These are phyloP conservation scores for Sisyra terminalis DNA, from an alignment of 2,888 invertebrate species.

Conservation along the genomic window DNA sequence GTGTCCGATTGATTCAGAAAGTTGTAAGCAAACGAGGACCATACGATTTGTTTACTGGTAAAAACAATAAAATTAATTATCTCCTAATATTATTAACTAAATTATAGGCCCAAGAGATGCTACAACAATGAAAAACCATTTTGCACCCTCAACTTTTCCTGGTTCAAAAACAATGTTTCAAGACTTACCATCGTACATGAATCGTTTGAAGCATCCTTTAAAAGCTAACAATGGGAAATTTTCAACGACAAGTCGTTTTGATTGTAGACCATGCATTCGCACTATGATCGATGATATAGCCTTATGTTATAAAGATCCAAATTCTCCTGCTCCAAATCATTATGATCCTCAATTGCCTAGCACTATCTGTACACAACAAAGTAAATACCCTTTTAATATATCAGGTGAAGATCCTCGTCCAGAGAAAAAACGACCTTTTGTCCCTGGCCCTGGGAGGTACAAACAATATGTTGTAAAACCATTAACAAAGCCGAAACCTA, in stretches of 20 bases:
- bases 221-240: slow-evolving; percentile 20
- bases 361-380: too few species aligned
- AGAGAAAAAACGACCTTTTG: too few species aligned
- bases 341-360: slow-evolving; percentile 18
- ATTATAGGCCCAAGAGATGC: slow-evolving; percentile 32
- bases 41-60: slow-evolving; percentile 29
- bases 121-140: slow-evolving; percentile 35
- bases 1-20: slow-evolving; percentile 12
- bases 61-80: slow-evolving; percentile 7
- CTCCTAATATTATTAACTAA: too few species aligned
- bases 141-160: slow-evolving; percentile 19
- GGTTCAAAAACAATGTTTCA: slow-evolving; percentile 19
- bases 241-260: slow-evolving; percentile 20
- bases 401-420: too few species aligned
- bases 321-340: slow-evolving; percentile 34
- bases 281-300: slow-evolving; percentile 31
- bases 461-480: too few species aligned
- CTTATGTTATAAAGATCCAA: slow-evolving; percentile 29
- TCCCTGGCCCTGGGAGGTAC: too few species aligned
- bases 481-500: too few species aligned
- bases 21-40: slow-evolving; percentile 18
- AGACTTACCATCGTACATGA: slow-evolving; percentile 17
- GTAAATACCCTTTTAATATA: too few species aligned
- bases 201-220: slow-evolving; percentile 17
- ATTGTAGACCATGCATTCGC: slow-evolving; percentile 26